Evolutionary conservation across 2,113 vertebrate genomes (phyloP).

Genomic region (Cervus canadensis): DNA sequence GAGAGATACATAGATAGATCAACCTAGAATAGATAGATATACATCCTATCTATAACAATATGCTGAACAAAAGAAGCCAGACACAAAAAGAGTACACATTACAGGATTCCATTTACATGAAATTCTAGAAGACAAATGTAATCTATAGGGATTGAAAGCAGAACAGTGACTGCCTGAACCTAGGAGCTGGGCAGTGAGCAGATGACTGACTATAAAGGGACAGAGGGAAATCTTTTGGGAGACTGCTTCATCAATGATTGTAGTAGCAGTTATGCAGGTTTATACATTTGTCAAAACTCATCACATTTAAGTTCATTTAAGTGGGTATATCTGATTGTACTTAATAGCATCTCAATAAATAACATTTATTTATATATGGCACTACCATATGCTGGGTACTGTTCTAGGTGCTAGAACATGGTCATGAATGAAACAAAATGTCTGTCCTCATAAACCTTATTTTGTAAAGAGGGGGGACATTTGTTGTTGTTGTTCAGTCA

Average conservation of each 20-base stretch:
- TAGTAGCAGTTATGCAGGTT: not conserved
- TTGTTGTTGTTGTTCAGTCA: not conserved
- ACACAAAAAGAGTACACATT: not conserved
- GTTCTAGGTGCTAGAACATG: not conserved
- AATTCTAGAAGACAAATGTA: not conserved
- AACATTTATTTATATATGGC: not conserved
- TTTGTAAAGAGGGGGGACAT: not conserved
- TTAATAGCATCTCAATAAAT: not conserved
- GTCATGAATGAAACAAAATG: not conserved
- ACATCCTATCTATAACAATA: not conserved
- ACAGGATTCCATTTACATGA: not conserved
- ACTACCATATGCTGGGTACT: not conserved
- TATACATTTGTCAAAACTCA: not conserved
- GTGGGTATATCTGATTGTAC: not conserved
- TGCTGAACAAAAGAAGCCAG: not conserved
- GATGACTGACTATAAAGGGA: not conserved
- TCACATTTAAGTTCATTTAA: not conserved
- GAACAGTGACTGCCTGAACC: not conserved
- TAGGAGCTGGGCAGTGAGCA: too few relatives aligned
- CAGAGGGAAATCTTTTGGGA: not conserved
- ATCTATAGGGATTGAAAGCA: not conserved
- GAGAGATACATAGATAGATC: not conserved
- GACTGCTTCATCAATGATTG: not conserved
- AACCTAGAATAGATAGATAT: not conserved
- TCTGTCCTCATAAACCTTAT: not conserved